Evolutionary conservation across 2,113 vertebrate genomes (phyloP).

Genomic region (Phrynocephalus versicolor): DNA sequence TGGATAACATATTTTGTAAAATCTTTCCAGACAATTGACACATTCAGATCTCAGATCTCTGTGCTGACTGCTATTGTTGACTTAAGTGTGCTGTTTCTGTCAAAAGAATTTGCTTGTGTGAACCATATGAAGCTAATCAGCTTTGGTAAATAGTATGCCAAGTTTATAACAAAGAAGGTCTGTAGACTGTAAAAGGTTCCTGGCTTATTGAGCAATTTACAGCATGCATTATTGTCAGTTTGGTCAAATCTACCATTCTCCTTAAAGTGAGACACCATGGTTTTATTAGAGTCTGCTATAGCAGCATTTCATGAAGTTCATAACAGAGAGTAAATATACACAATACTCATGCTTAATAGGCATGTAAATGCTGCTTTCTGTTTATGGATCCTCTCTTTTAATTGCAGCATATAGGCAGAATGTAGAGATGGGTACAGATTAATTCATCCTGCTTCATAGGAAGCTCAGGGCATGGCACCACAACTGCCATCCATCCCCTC

Average conservation of each 20-base stretch:
- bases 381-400: background rate
- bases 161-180: background rate
- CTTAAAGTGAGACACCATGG: background rate
- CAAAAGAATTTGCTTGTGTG: background rate
- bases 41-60: background rate
- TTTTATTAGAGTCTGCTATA: background rate
- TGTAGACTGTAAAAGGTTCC: background rate
- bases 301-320: background rate
- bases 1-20: too few species aligned
- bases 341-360: background rate
- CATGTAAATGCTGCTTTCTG: background rate
- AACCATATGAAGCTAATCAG: background rate
- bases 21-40: background rate
- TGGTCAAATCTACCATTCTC: background rate
- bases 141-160: rapidly evolving
- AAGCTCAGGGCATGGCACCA: too few species aligned
- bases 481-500: too few species aligned
- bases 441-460: too few species aligned
- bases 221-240: rapidly evolving
- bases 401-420: background rate
- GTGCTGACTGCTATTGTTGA: background rate
- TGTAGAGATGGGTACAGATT: too few species aligned
- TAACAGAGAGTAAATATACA: background rate
- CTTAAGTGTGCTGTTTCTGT: background rate
- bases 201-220: rapidly evolving